Evolutionary conservation across 2,888 invertebrate genomes (phyloP).

Genomic region (Ormyrus rosae): DNA sequence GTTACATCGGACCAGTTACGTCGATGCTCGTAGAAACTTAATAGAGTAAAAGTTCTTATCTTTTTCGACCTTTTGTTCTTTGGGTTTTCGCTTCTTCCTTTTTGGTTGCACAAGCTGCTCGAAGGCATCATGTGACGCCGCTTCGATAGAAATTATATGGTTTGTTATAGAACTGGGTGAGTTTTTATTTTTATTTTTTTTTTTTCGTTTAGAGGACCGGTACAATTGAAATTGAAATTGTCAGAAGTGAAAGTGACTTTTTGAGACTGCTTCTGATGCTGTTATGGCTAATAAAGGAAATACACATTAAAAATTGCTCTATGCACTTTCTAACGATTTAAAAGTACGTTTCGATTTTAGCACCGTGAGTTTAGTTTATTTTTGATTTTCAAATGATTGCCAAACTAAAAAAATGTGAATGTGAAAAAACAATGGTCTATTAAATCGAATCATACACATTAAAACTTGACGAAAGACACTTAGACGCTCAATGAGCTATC

Average conservation of each 20-base stretch:
- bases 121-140: too few relatives aligned
- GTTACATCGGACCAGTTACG: slow-evolving; percentile 18
- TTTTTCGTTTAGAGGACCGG: background rate
- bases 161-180: background rate
- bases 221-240: slow-evolving; percentile 12
- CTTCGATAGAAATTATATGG: slow-evolving; percentile 7
- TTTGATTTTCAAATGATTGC: background rate
- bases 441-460: too few relatives aligned
- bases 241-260: slow-evolving; percentile 38
- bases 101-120: background rate
- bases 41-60: slow-evolving; percentile 32
- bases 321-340: background rate
- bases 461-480: too few relatives aligned
- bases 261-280: background rate
- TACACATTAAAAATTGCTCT: slow-evolving; percentile 1
- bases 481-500: too few relatives aligned
- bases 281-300: background rate
- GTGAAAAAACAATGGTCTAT: too few relatives aligned
- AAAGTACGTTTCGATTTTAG: background rate
- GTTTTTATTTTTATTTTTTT: too few relatives aligned
- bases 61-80: slow-evolving; percentile 11
- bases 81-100: background rate
- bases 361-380: background rate
- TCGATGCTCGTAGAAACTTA: slow-evolving; percentile 35
- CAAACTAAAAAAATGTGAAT: too few relatives aligned